These are phyloP conservation scores for Cydia splendana DNA, from an alignment of 1,140 invertebrate species.

Conservation along the genomic window DNA sequence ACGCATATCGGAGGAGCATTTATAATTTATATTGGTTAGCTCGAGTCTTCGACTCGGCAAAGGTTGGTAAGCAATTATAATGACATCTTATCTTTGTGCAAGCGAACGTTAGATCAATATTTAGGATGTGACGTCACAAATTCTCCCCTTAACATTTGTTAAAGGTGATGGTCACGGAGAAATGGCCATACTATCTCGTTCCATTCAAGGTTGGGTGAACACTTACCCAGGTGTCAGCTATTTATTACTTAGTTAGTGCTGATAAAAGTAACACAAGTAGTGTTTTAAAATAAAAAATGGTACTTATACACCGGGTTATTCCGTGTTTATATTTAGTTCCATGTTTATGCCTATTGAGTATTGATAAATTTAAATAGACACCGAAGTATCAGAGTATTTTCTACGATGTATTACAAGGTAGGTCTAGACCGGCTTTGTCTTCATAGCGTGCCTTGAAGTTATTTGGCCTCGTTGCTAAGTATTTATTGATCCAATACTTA, in stretches of 20 bases:
- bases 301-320: background rate
- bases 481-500: slow-evolving; percentile 5
- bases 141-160: slow-evolving; percentile 24
- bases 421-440: background rate
- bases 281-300: background rate
- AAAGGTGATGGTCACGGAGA: slow-evolving; percentile 30
- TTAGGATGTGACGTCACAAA: slow-evolving; percentile 23
- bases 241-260: background rate
- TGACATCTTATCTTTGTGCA: background rate
- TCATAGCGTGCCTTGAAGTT: background rate
- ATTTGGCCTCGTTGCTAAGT: background rate
- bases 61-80: background rate
- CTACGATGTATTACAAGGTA: too few species aligned
- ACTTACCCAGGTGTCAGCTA: slow-evolving; percentile 18
- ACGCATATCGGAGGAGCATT: background rate
- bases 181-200: slow-evolving; percentile 17
- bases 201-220: slow-evolving; percentile 15
- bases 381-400: too few species aligned
- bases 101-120: slow-evolving; percentile 28
- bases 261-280: background rate
- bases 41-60: background rate
- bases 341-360: background rate
- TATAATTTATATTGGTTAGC: background rate
- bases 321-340: background rate
- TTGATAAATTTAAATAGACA: too few species aligned